Evolutionary conservation across 1,140 invertebrate genomes (phyloP), one percentile per base, ranked within the genome.

Genomic region (Thaumetopoea pityocampa): DNA sequence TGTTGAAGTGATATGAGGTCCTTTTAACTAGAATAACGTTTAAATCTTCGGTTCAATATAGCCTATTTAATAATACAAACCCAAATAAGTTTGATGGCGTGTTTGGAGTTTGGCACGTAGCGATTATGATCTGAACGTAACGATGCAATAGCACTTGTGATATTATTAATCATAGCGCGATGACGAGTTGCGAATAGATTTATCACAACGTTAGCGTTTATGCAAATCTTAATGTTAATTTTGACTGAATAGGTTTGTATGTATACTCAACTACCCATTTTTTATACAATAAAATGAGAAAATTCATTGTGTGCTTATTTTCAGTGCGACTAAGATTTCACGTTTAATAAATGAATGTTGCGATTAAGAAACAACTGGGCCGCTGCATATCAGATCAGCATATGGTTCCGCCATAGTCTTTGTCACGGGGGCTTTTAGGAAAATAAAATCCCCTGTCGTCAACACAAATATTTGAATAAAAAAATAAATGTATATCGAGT

Each of bases 211-310:
- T 56, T 65, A 76, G 70, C 71, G 72, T 77, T 79, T 77, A 74
- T 63, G 57, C 51, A 68, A 61, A 61, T 63, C 56, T 62, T 69
- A 38, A 64, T 51, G 51, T 61, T 62, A 45, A 52, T 56, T 65
- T 76, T 71, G 69, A 80, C 73, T 77, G 66, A 71, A 65, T 74
- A 72, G 52, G 66, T 71, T 66, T 78, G 63, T 79, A 73, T 76
- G 48, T 78, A 70, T 68, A 67, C 32, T 66, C 47, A 66, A 71
- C 33, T 60, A 48, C 45, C 63, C 62, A 44, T 51, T 69, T 77
- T 77, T 72, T 77, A 60, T 77, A 76, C 59, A 77, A 79, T 82
- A 79, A 70, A 73, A 53, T 48, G n/a, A n/a, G n/a, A n/a, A n/a
- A n/a, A n/a, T n/a, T n/a, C n/a, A n/a, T n/a, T n/a, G n/a, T n/a